A percentile compares a stretch with the other conserved stretches of the same genome.
Conservation (phyloP, 2,797 vertebrate species). For the Dendrocincla tyrannina region DNA sequence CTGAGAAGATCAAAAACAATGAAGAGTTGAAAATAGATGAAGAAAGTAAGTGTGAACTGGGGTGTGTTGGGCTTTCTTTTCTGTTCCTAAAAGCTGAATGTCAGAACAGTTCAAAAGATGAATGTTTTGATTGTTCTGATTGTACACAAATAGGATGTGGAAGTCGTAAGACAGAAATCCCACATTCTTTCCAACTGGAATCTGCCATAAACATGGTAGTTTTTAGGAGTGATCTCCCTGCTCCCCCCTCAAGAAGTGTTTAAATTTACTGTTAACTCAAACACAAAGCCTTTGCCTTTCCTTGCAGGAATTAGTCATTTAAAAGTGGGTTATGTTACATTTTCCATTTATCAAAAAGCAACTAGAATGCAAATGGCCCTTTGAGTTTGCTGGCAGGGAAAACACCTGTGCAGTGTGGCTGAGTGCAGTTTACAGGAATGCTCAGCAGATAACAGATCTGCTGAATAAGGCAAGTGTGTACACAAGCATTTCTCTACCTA, state of each 20-base stretch:
- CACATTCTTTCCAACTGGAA: background rate
- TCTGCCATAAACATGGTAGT: background rate
- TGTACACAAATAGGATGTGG: background rate
- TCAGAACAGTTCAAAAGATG: background rate
- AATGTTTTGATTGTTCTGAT: background rate
- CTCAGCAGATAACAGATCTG: conserved; percentile 36
- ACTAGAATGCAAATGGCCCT: conserved; percentile 49
- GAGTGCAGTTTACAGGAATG: conserved; percentile 39
- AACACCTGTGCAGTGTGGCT: conserved; percentile 22
- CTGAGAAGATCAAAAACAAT: conserved; percentile 88
- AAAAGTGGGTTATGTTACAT: background rate
- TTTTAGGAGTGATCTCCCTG: background rate
- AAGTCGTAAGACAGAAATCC: background rate
- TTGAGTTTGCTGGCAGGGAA: conserved; percentile 16
- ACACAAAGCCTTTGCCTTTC: background rate
- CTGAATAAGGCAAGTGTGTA: background rate
- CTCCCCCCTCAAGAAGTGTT: background rate
- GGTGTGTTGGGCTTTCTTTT: background rate
- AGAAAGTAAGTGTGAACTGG: conserved; percentile 84
- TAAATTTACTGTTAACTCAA: background rate
- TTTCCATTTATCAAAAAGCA: conserved; percentile 48
- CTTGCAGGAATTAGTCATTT: conserved; percentile 56
- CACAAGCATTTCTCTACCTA: background rate
- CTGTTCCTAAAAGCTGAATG: background rate
- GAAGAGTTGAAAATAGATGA: conserved; percentile 94